Base-by-base conservation (phyloP, 2,797 vertebrate species). In the Mus spretus region DNA sequence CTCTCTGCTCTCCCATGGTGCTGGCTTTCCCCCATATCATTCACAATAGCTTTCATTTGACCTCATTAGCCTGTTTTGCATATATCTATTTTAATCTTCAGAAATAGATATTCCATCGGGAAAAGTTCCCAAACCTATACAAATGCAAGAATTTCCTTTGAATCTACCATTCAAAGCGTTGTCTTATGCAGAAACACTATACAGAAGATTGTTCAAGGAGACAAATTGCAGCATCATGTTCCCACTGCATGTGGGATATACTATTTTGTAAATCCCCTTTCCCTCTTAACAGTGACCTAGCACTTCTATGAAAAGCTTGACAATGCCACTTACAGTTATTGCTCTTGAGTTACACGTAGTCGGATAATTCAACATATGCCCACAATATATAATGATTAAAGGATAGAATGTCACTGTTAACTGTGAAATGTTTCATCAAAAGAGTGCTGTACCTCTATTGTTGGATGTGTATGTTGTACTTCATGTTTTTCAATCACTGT, bases 401-500 rank as follows among this genome's bases (percentile, higher is more conserved):
- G 47, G 26, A 12, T 19, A 12, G 34, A 44, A 55, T 80, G 44
- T n/a, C 74, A 67, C 40, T 84, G 78, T 67, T 63, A 10, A 3
- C 24, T 85, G 0, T 37, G 31, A 70, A 61, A 2, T 88, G 55
- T 88, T 94, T 93, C 13, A 15, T 55, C 26, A 37, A 61, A 74
- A 82, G 34, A 12, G 67, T 82, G 59, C 14, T 10, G 14, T 22
- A 22, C 47, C 4, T 37, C 14, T 65, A 0, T 67, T 82, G 57
- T 79, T 93, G 53, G 34, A 37, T 67, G 10, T 47, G 1, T 83
- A 50, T 85, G 22, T 85, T 24, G 9, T 70, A 22, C 40, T 86
- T 81, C 7, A 15, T 44, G 24, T 80, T 95, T 91, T 93, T 37
- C 14, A n/a, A 75, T 86, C 31, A 67, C 34, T 90, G 28, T 81